phyloP scores from a whole-genome alignment of 2,888 invertebrate species.

The Falcaria lacertinaria region DNA sequence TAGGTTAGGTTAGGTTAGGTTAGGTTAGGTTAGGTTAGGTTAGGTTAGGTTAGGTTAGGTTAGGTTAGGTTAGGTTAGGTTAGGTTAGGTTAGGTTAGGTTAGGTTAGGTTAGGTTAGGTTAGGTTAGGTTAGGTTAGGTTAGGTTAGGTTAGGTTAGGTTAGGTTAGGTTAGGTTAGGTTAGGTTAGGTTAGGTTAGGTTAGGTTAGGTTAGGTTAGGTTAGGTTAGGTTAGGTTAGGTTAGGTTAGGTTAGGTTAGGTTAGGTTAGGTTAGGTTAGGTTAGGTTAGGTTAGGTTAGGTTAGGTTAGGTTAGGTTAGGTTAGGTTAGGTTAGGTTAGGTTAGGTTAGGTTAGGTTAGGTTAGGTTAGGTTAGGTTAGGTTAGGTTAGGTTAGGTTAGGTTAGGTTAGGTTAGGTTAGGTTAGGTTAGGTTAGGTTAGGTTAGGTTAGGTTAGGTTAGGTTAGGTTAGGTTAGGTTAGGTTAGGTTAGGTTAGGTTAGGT shows the following conservation, averaged over 20 bases:
- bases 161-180: conserved; percentile 14
- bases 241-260: conserved; percentile 16
- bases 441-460: conserved; percentile 16
- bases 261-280: conserved; percentile 15
- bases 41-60: conserved; percentile 16
- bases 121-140: conserved; percentile 11
- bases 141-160: conserved; percentile 13
- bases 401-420: conserved; percentile 15
- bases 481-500: conserved; percentile 17
- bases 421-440: conserved; percentile 13
- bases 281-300: conserved; percentile 16
- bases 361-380: conserved; percentile 16
- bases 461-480: conserved; percentile 15
- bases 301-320: conserved; percentile 16
- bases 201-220: conserved; percentile 17
- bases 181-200: conserved; percentile 15
- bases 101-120: conserved; percentile 15
- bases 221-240: conserved; percentile 18
- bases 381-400: conserved; percentile 16
- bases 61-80: conserved; percentile 15
- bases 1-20: conserved; percentile 12
- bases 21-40: conserved; percentile 16
- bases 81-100: conserved; percentile 14
- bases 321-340: conserved; percentile 16
- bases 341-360: conserved; percentile 16